Evolutionary conservation across 1,140 invertebrate genomes (phyloP).

Genomic region (Vanessa tameamea): DNA sequence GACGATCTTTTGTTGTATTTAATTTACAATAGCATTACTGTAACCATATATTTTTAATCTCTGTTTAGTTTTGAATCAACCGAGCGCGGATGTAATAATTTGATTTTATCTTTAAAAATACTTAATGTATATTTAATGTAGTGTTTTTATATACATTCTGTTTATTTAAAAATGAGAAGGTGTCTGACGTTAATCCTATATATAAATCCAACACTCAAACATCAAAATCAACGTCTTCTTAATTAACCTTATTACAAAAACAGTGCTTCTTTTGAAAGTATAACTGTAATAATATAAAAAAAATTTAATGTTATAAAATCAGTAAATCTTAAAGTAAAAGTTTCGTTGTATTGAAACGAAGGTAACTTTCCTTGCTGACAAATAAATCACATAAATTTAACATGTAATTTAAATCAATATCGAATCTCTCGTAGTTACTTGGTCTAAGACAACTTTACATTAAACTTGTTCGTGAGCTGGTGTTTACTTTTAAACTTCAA

Average conservation of each 20-base stretch:
- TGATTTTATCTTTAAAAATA: too few relatives aligned
- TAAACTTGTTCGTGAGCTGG: neutral
- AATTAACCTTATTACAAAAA: too few relatives aligned
- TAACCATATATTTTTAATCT: neutral
- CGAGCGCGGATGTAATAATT: neutral
- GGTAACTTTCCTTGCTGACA: neutral
- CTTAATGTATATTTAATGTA: too few relatives aligned
- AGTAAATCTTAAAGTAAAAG: neutral
- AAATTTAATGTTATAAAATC: neutral
- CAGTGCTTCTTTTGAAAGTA: too few relatives aligned
- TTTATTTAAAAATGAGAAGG: too few relatives aligned
- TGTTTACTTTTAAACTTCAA: constrained; percentile 6
- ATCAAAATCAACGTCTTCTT: too few relatives aligned
- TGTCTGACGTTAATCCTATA: too few relatives aligned
- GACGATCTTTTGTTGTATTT: neutral
- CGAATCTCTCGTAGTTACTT: constrained; percentile 13
- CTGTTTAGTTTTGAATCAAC: neutral
- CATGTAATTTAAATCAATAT: constrained; percentile 13
- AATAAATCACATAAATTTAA: constrained; percentile 2
- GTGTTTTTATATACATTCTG: too few relatives aligned
- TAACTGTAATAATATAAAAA: too few relatives aligned
- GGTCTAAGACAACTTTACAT: constrained; percentile 5
- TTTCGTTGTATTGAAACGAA: neutral
- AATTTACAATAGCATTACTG: neutral
- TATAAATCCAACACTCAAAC: too few relatives aligned